Evolutionary conservation across 2,113 vertebrate species (phyloP).

Genomic region (Pipa parva): DNA sequence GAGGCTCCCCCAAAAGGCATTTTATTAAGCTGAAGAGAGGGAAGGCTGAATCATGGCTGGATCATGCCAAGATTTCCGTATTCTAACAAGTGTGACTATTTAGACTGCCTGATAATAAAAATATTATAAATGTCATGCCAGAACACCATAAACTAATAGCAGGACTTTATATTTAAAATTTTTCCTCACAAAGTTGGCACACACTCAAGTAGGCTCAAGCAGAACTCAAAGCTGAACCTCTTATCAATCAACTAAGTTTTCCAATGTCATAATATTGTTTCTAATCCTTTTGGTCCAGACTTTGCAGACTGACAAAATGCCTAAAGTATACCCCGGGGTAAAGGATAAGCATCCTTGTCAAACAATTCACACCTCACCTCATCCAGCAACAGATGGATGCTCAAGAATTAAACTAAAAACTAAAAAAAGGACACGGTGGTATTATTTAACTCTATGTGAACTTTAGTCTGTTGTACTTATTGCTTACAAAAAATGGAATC

Average conservation of each 20-base stretch:
- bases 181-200: conserved; percentile 24
- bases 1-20: too few species aligned
- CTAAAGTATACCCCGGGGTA: conserved; percentile 14
- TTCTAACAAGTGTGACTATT: too few species aligned
- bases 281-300: conserved; percentile 14
- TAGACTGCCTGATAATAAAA: too few species aligned
- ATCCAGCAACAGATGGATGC: conserved; percentile 29
- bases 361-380: not conserved
- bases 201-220: conserved; percentile 14
- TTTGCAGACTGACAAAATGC: not conserved
- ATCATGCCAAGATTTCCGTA: too few species aligned
- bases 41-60: too few species aligned
- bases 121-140: not conserved
- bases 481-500: not conserved
- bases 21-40: too few species aligned
- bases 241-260: not conserved
- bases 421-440: not conserved
- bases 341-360: conserved; percentile 17
- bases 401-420: conserved; percentile 8
- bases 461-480: conserved; percentile 4
- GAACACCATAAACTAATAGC: not conserved
- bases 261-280: not conserved
- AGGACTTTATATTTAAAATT: conserved; percentile 19
- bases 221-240: conserved; percentile 17
- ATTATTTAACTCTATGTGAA: conserved; percentile 15